phyloP scores from a whole-genome alignment of 2,113 vertebrate species.

The Aspidoscelis tigris region DNA sequence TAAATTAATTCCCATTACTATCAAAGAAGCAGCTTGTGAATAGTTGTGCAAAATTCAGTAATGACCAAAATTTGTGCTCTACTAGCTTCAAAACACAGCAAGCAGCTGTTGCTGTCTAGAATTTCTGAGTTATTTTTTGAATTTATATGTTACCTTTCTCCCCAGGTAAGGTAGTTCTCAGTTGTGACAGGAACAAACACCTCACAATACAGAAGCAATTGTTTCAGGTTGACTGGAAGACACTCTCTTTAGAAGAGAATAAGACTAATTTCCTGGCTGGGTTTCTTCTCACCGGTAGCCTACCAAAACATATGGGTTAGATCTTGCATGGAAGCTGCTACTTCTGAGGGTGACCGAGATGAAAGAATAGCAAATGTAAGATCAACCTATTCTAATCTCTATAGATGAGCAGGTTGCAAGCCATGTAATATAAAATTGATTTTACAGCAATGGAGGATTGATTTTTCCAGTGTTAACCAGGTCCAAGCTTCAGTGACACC shows the following conservation, averaged over 20 bases:
- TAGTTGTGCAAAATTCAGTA: background rate
- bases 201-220: too few relatives aligned
- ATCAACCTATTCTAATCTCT: background rate
- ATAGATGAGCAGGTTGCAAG: background rate
- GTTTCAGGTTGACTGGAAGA: too few relatives aligned
- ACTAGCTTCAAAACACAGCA: conserved; percentile 25
- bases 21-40: conserved; percentile 16
- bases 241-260: too few relatives aligned
- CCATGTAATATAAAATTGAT: too few relatives aligned
- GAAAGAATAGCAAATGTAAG: background rate
- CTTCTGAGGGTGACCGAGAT: background rate
- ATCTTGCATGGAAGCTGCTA: too few relatives aligned
- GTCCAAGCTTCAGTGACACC: background rate
- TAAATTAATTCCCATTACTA: background rate
- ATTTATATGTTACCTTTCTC: background rate
- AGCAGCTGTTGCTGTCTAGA: conserved; percentile 35
- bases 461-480: background rate
- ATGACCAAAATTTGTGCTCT: conserved; percentile 15
- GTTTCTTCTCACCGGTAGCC: too few relatives aligned
- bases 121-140: background rate
- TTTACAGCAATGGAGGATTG: too few relatives aligned
- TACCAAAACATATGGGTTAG: too few relatives aligned
- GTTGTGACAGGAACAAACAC: too few relatives aligned
- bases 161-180: background rate
- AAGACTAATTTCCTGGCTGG: too few relatives aligned